Evolutionary conservation across 2,113 vertebrate genomes (phyloP).

Genomic region (Dasyurus viverrinus): DNA sequence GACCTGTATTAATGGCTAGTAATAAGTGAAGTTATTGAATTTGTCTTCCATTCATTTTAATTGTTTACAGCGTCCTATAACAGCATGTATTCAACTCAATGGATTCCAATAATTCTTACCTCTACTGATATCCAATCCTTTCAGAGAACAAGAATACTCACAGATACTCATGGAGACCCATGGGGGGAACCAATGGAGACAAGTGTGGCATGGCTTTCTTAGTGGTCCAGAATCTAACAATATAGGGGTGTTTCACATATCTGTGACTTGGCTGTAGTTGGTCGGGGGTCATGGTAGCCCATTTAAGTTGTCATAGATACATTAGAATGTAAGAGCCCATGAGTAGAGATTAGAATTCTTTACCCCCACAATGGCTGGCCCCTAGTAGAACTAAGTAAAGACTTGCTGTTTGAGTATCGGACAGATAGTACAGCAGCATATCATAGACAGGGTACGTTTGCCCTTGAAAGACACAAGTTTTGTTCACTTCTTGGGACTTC

Average conservation of each 20-base stretch:
- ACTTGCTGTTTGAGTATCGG: background rate
- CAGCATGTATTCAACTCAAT: background rate
- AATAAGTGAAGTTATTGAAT: background rate
- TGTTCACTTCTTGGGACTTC: background rate
- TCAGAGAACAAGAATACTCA: conserved; percentile 9
- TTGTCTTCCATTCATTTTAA: background rate
- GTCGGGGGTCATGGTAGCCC: background rate
- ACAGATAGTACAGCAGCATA: background rate
- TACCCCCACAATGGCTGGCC: background rate
- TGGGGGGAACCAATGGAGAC: background rate
- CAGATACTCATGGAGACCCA: background rate
- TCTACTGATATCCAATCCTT: conserved; percentile 45
- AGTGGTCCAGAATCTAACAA: background rate
- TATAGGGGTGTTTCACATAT: background rate
- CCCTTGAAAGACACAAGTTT: background rate
- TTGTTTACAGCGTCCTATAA: conserved; percentile 21
- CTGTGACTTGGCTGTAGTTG: background rate
- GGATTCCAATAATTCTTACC: conserved; percentile 33
- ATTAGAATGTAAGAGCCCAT: background rate
- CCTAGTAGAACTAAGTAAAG: background rate
- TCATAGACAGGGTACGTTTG: background rate
- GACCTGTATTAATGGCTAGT: background rate
- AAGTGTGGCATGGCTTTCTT: background rate
- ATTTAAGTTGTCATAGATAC: background rate
- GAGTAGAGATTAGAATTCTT: background rate